Evolutionary conservation across 1,140 invertebrate species (phyloP).

Genomic region (Caenorhabditis inopinata): DNA sequence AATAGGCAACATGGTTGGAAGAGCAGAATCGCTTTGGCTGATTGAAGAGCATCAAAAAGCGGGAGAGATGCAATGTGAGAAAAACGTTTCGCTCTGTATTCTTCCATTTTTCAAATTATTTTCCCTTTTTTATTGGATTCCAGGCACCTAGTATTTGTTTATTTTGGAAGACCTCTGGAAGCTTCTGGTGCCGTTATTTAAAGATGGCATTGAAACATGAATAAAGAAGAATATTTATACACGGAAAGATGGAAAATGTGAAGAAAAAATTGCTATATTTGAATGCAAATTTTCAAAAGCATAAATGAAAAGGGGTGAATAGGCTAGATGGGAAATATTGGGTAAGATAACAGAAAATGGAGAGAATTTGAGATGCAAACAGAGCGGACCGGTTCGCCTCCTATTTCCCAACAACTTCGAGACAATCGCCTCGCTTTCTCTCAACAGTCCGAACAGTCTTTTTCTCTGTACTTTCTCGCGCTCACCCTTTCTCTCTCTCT

Average conservation of each 20-base stretch:
- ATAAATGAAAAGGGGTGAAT: too few species aligned
- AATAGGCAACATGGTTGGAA: neutral
- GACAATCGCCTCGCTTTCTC: constrained; percentile 19
- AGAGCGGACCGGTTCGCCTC: constrained; percentile 18
- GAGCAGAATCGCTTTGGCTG: constrained; percentile 17
- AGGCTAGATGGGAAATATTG: neutral
- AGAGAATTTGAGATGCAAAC: neutral
- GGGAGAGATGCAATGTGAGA: neutral
- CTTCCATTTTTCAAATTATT: neutral
- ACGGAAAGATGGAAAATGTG: too few species aligned
- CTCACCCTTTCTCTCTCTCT: neutral
- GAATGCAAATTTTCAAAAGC: too few species aligned
- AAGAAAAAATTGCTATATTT: too few species aligned
- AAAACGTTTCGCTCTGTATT: neutral
- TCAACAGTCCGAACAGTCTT: neutral
- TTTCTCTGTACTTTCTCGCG: neutral
- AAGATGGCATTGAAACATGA: too few species aligned
- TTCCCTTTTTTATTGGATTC: too few species aligned
- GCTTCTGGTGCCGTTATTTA: too few species aligned
- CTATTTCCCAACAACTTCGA: neutral
- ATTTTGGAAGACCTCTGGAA: too few species aligned
- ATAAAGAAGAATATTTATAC: too few species aligned
- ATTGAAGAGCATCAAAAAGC: neutral
- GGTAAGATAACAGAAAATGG: neutral
- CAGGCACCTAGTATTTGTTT: too few species aligned